Evolutionary conservation across 2,797 vertebrate species (phyloP), one percentile per base, ranked within the genome.

Genomic region (Enoplosus armatus): DNA sequence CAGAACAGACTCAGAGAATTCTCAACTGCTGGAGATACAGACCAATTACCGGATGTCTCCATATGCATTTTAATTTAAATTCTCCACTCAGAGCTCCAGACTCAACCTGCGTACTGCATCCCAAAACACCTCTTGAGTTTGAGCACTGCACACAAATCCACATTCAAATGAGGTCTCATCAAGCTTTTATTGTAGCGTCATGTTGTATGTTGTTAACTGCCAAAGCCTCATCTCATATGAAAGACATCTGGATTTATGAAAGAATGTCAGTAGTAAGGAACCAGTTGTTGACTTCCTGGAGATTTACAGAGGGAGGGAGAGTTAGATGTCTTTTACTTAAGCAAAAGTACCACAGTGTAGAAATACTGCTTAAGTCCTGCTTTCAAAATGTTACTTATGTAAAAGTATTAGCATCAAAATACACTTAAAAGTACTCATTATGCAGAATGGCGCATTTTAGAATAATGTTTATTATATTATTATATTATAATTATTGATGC

Each of bases 11-110:
- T 16, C n/a, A 2, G 51, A 56, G 50, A 37, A 80, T 67, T 69
- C 68, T 69, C 59, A 14, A 7, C 60, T 60, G 64, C 53, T 47
- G 31, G 51, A 75, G 45, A 80, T 61, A 33, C 75, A 77, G 58
- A 75, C 70, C 61, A 73, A 84, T 82, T 84, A 76, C 26, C 47
- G 24, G 35, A 56, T 47, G 64, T 72, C 72, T 83, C 35, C 35
- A 20, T 69, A 35, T 79, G 59, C 72, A 72, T 81, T 82, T 77
- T 55, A 69, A 77, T 83, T 79, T 22, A 59, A 68, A 63, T 35
- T 61, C 43, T 81, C 55, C 5, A 3, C 37, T 54, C 56, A 33
- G 54, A 76, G 54, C 62, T 47, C 66, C 16, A 43, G 31, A 77
- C 50, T 48, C 37, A 24, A 24, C 10, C 68, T 70, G 51, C 51